Conservation (phyloP, 2,113 vertebrate genomes). For the Aegotheles bennettii region DNA sequence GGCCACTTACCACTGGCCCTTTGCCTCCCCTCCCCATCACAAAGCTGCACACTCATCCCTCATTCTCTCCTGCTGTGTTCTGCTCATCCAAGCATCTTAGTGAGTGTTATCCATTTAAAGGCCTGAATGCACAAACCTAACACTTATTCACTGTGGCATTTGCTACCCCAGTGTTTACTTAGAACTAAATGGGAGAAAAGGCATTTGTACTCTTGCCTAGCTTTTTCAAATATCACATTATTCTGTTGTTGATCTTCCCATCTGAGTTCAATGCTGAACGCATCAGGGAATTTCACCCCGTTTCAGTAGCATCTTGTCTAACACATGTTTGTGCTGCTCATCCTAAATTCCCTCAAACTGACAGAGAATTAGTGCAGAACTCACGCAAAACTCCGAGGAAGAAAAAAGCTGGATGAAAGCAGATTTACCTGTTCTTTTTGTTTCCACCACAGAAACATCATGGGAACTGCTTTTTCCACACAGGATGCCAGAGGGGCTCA, state of each 20-base stretch:
- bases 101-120: fast-evolving
- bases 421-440: background rate
- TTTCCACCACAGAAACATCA: background rate
- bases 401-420: background rate
- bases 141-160: background rate
- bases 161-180: background rate
- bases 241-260: background rate
- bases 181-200: background rate
- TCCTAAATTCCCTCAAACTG: background rate
- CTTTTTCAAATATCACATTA: background rate
- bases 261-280: background rate
- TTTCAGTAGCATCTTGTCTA: background rate
- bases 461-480: background rate
- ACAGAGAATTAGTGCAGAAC: background rate
- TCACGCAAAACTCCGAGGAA: background rate
- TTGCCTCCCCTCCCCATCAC: background rate
- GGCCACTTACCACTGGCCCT: background rate
- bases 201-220: background rate
- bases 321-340: background rate
- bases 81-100: background rate
- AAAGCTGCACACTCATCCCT: background rate
- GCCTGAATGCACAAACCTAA: background rate
- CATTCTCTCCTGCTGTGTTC: background rate
- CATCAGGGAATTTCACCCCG: background rate
- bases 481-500: background rate